Evolutionary conservation across 2,888 invertebrate species (phyloP).

Genomic region (Epinotia nisella): DNA sequence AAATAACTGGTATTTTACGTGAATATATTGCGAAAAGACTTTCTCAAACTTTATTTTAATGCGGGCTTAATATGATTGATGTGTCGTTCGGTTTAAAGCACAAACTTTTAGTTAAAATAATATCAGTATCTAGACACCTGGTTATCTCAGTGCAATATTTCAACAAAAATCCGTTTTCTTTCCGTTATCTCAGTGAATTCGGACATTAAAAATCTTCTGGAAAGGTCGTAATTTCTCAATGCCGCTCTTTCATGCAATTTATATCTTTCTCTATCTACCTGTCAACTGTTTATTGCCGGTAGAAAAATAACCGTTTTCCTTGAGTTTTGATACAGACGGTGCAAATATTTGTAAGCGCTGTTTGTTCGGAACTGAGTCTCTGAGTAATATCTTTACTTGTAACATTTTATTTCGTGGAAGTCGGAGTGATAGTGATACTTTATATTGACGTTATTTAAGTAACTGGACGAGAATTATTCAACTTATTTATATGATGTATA

Average conservation of each 20-base stretch:
- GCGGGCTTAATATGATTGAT: neutral
- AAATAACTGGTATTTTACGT: no score
- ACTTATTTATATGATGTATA: no score
- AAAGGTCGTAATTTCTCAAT: constrained; percentile 26
- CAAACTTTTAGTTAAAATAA: neutral
- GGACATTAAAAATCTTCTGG: constrained; percentile 30
- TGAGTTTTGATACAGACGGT: constrained; percentile 23
- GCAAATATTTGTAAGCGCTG: constrained; percentile 35
- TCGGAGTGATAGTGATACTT: constrained; percentile 5
- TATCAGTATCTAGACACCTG: neutral
- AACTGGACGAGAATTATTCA: neutral
- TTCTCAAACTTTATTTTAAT: neutral
- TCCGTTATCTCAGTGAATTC: constrained; percentile 12
- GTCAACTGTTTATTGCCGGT: constrained; percentile 28
- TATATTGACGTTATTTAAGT: neutral
- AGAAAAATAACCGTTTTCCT: constrained; percentile 35
- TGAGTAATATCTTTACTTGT: neutral
- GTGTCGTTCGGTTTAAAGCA: neutral
- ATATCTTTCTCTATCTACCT: constrained; percentile 17
- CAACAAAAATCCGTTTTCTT: constrained; percentile 20
- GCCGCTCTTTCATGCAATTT: constrained; percentile 25
- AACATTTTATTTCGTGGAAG: constrained; percentile 15
- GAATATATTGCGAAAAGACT: neutral
- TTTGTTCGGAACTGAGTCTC: constrained; percentile 13
- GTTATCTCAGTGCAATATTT: constrained; percentile 14